phyloP scores from a whole-genome alignment of 2,888 invertebrate species.

The Megamerina dolium region DNA sequence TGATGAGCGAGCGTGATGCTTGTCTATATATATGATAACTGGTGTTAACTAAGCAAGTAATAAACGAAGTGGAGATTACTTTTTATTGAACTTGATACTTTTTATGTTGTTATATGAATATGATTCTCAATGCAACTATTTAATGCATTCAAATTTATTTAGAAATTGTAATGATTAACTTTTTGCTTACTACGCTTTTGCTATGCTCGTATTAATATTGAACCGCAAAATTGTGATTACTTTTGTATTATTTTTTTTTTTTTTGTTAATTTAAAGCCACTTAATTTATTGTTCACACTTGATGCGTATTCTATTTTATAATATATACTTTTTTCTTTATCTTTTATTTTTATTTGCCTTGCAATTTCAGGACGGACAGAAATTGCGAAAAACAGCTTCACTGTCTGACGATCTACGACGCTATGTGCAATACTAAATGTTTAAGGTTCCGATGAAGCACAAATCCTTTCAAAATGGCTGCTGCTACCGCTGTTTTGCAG shows the following conservation, averaged over 20 bases:
- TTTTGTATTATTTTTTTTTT: no score
- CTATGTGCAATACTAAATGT: constrained; percentile 44
- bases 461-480: constrained; percentile 34
- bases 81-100: neutral
- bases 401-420: constrained; percentile 50
- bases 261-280: neutral
- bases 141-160: no score
- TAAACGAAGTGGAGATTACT: neutral
- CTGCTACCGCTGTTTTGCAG: constrained; percentile 6
- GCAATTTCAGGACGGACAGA: constrained; percentile 35
- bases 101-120: no score
- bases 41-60: constrained; percentile 2
- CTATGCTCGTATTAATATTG: no score
- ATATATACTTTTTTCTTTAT: constrained; percentile 2
- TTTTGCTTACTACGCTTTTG: constrained; percentile 2
- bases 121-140: no score
- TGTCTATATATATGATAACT: constrained; percentile 1
- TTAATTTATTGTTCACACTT: neutral
- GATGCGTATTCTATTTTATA: neutral
- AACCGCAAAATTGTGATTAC: no score
- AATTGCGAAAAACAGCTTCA: constrained; percentile 43
- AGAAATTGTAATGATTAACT: no score
- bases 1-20: constrained; percentile 3
- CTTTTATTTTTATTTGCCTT: no score
- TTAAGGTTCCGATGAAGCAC: constrained; percentile 39